These are phyloP conservation scores for Urocynchramus pylzowi DNA, from an alignment of 2,113 vertebrate genomes.

Conservation along the genomic window DNA sequence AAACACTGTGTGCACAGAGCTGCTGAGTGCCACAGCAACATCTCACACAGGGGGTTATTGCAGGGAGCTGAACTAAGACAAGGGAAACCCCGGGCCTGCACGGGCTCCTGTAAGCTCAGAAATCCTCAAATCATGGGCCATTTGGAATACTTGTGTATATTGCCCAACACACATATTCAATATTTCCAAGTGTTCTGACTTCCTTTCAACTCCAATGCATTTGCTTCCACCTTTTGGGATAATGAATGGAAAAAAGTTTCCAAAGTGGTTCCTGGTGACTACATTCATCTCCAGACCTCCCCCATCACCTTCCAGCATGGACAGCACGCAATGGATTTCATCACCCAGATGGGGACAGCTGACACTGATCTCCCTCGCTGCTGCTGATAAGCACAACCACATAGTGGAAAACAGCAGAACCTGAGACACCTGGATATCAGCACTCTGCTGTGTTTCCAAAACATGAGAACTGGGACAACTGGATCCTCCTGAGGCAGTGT, in stretches of 20 bases:
- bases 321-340: accelerated
- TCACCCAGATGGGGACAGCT: accelerated
- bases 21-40: neutral
- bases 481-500: accelerated
- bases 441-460: neutral
- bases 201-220: neutral
- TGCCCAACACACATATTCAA: neutral
- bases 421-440: neutral
- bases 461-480: neutral
- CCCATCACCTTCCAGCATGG: accelerated
- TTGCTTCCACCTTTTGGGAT: neutral
- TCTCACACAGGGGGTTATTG: neutral
- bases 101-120: neutral
- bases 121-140: neutral
- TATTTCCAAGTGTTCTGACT: neutral
- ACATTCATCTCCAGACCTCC: neutral
- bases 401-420: neutral
- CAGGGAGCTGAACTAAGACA: neutral
- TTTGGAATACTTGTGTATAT: neutral
- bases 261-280: neutral
- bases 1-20: neutral
- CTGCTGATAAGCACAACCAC: neutral
- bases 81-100: neutral
- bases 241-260: neutral
- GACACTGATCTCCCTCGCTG: neutral